Base-by-base conservation (phyloP, 1,140 invertebrate species). In the Homalodisca vitripennis region DNA sequence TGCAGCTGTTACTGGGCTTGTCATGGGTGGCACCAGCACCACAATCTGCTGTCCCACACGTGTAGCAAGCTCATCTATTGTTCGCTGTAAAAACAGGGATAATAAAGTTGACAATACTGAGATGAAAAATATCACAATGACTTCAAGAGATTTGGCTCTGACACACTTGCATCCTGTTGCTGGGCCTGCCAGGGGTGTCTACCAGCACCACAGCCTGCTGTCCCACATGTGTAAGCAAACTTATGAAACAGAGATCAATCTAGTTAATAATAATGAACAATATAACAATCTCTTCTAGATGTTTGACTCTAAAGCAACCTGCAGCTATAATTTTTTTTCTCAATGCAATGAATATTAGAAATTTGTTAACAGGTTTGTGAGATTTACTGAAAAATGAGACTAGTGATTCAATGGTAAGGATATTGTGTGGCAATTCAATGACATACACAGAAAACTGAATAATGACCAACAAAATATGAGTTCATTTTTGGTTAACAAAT, bases 231-330 rank as follows among this genome's bases (percentile, higher is more conserved):
- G 94, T 97, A n/a, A 53, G 95, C 94, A 81, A 97, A 98, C 80
- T 98, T 96, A 77, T 98, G 83, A 82, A 70, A 69, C 70, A 53
- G 71, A 67, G 30, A 46, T 65, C n/a, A 30, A 12, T 53, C 20
- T 6, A 12, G 22, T 12, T 53, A n/a, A 6, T 14, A 53, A 53
- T n/a, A 53, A 12, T 41, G 6, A 41, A 17, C 34, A 41, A 41
- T 6, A 17, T 41, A 6, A 10, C 92, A 71, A 98, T 95, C 86
- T 95, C 94, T 82, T 98, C 96, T 10, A 98, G 81, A 3, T 95
- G 96, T 80, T 98, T 97, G 48, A 95, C 96, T 17, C 96, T 95
- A 82, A 98, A 98, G 55, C 97, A n/a, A 95, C 83, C 95, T 95
- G 80, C 94, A 96, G 81, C 92, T 95, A 74, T 93, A 93, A 82